Evolutionary conservation across 2,113 vertebrate genomes (phyloP).

Genomic region (Chauna torquata): DNA sequence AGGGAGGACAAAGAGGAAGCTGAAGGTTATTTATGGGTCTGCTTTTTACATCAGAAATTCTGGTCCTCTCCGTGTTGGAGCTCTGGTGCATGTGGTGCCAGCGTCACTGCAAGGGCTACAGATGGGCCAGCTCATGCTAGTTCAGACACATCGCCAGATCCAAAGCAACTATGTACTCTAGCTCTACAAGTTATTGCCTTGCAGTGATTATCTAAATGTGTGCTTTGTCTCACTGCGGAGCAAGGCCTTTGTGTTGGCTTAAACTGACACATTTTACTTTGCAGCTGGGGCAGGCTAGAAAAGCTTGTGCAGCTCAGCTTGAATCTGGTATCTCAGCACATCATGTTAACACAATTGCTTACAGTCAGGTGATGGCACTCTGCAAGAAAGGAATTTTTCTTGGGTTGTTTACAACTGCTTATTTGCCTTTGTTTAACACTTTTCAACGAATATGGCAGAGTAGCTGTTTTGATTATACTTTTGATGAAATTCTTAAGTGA

Average conservation of each 20-base stretch:
- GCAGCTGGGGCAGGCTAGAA: conserved; percentile 8
- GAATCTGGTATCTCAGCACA: conserved; percentile 45
- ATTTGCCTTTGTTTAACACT: conserved; percentile 28
- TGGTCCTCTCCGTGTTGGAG: not conserved
- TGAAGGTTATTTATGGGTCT: not conserved
- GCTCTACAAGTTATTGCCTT: conserved; percentile 1
- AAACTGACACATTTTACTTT: not conserved
- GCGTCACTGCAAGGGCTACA: not conserved
- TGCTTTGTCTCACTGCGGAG: not conserved
- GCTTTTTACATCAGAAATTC: not conserved
- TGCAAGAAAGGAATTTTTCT: conserved; percentile 1
- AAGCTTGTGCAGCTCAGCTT: conserved; percentile 3
- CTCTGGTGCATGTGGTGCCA: not conserved
- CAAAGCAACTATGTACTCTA: not conserved
- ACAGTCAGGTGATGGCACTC: conserved; percentile 31
- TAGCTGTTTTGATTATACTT: conserved; percentile 10
- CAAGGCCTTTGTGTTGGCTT: not conserved
- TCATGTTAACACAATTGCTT: not conserved
- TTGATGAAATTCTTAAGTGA: conserved; percentile 7
- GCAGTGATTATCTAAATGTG: not conserved
- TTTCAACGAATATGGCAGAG: not conserved
- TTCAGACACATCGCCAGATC: not conserved
- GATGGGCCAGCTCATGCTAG: not conserved
- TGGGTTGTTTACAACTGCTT: conserved; percentile 12
- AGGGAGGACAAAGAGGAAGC: not conserved